Conservation (phyloP, 2,888 invertebrate species). For the Seira sanloemensis region DNA sequence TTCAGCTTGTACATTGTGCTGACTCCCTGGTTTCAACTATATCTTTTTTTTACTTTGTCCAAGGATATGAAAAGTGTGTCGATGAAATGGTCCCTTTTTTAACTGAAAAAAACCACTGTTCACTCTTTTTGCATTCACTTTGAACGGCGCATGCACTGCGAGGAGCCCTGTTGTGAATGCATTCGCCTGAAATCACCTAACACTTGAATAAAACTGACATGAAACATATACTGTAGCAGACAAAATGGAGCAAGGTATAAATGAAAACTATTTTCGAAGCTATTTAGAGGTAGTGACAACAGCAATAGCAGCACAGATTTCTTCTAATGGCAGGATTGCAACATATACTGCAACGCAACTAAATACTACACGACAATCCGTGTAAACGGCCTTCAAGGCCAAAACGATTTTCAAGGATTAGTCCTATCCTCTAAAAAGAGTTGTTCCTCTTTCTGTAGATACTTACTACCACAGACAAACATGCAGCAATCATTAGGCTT, state of each 20-base stretch:
- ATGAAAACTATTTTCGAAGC: background rate
- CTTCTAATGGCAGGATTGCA: background rate
- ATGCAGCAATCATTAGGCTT: slow-evolving; percentile 7
- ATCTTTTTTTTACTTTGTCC: background rate
- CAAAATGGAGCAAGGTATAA: background rate
- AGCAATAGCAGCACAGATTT: background rate
- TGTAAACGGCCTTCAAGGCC: slow-evolving; percentile 51
- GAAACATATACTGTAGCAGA: background rate
- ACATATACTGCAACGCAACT: background rate
- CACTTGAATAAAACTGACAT: no score
- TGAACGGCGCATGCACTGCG: no score
- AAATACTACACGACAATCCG: background rate
- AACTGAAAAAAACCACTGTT: background rate
- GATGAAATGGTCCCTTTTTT: background rate
- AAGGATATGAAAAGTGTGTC: background rate
- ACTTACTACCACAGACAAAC: no score
- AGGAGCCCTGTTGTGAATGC: no score
- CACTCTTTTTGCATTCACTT: slow-evolving; percentile 6
- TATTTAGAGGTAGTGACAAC: background rate
- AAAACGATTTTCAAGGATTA: slow-evolving; percentile 20
- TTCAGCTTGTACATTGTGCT: slow-evolving; percentile 45
- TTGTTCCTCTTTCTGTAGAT: no score
- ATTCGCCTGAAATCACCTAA: no score
- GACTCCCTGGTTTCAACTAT: background rate
- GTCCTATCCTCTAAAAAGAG: background rate